Base-by-base conservation (phyloP, 2,113 vertebrate species). In the Eira barbara region DNA sequence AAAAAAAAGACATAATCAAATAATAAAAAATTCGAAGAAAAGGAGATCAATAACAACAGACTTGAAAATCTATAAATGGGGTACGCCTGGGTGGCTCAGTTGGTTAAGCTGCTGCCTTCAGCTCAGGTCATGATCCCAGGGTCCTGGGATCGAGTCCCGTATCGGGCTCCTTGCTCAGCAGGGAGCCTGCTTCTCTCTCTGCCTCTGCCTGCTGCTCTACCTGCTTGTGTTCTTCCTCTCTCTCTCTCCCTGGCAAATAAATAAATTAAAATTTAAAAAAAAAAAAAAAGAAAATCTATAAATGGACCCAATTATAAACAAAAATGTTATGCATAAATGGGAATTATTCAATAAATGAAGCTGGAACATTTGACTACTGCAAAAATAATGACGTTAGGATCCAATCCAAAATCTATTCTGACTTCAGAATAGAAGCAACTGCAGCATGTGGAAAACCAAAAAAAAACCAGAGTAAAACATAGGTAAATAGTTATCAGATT, bases 41-140 rank as follows among this genome's bases (percentile, higher is more conserved):
- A 97, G 63, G 21, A 63, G 31, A 96, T 96, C 27, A 89, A 89
- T 80, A 78, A 79, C 92, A 97, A n/a, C 4, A 63, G 73, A 88
- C 84, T 0, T 78, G 6, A 96, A 90, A 91, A 87, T 65, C 34
- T 57, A 92, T 57, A 96, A 82, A 86, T 3, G 87, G 34, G 13
- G 47, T 12, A 49, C 2, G 47, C 47, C 13, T 49, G 12, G 47
- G 47, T 13, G 47, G 47, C 47, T 49, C 47, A 49, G 47, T 49
- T 49, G 12, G 3, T 14, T 14, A 12, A 49, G 47, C 47, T 49
- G 47, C 47, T 49, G 47, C 12, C 47, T 49, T 49, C 3, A 3
- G 47, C 12, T 49, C 47, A 49, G 47, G 47, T 47, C 47, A 47
- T 47, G 47, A 47, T 47, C 47, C 47, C 47, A 47, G 47, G 47